Evolutionary conservation across 2,888 invertebrate genomes (phyloP).

Genomic region (Eudasyphora cyanicolor): DNA sequence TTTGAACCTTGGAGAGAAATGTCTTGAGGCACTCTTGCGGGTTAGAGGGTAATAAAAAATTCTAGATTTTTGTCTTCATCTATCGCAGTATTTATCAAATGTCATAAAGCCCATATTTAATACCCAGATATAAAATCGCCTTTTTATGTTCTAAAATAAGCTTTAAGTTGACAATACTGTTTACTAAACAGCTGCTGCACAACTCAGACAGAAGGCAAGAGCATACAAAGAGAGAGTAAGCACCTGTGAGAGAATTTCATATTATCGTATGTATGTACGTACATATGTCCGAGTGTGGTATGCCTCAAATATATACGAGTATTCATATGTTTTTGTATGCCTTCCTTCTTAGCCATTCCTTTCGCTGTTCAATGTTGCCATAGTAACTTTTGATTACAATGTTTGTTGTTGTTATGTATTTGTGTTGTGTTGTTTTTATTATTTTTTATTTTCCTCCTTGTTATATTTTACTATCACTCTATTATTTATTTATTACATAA

Average conservation of each 20-base stretch:
- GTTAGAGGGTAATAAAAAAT: too few relatives aligned
- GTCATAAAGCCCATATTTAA: too few relatives aligned
- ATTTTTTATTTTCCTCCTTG: neutral
- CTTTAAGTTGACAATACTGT: neutral
- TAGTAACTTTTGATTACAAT: constrained; percentile 28
- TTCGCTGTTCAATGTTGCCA: constrained; percentile 39
- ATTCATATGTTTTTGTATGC: neutral
- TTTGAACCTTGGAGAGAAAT: neutral
- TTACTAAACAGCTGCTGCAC: constrained; percentile 8
- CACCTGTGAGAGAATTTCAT: neutral
- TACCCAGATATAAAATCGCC: too few relatives aligned
- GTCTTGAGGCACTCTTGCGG: too few relatives aligned
- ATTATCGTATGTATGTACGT: neutral
- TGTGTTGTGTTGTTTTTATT: neutral
- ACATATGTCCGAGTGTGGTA: neutral
- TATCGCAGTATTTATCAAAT: too few relatives aligned
- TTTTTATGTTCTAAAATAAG: neutral
- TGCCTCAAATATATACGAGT: neutral
- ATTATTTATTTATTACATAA: constrained; percentile 9
- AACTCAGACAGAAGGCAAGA: neutral
- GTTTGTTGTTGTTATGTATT: neutral
- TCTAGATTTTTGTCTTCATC: too few relatives aligned
- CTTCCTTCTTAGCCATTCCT: constrained; percentile 30
- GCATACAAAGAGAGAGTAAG: neutral
- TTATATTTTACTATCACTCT: neutral